Base-by-base conservation (phyloP, 2,888 invertebrate species). In the Empis livida region DNA sequence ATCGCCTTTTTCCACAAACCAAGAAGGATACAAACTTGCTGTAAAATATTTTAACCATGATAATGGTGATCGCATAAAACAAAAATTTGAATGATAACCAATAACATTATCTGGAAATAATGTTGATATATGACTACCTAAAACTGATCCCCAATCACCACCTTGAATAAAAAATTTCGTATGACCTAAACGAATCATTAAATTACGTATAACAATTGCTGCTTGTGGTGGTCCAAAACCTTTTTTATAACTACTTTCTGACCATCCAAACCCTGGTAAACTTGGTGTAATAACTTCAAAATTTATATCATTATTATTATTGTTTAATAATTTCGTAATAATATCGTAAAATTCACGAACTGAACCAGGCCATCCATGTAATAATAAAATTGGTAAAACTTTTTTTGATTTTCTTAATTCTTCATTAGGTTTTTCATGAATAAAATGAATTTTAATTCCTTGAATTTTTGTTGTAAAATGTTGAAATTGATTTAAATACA, bases 351-450 rank as follows among this genome's bases (percentile, higher is more conserved):
- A 90, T 64, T 91, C 89, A 5, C 81, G 74, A 2, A 90, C 66
- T 0, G 85, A 84, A 2, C 89, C 86, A 0, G 91, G 92, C 91
- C 91, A 91, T 17, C 91, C 89, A 55, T 91, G 90, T 14, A 85
- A 62, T 42, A 92, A 48, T 5, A 91, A 62, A 10, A 92, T 53
- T 0, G 90, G 87, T 1, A 82, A 54, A 3, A 79, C 72, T 54
- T 68, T 68, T 32, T 71, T 61, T 51, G 68, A 64, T 53, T 71
- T 68, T 30, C 61, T 57, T 47, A 65, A 40, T 59, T 58, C 51
- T 63, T 27, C 63, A 51, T 51, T 64, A 41, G 46, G 59, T 49
- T 78, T 79, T 0, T 76, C 76, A 11, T 79, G 85, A 45, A 88
- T 71, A 61, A 78, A 92, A 64, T 91, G 90, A 47, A 92, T 75